A percentile compares a stretch with the other conserved stretches of the same genome.
Conservation (phyloP, 2,888 invertebrate species). For the Elysia crispata region DNA sequence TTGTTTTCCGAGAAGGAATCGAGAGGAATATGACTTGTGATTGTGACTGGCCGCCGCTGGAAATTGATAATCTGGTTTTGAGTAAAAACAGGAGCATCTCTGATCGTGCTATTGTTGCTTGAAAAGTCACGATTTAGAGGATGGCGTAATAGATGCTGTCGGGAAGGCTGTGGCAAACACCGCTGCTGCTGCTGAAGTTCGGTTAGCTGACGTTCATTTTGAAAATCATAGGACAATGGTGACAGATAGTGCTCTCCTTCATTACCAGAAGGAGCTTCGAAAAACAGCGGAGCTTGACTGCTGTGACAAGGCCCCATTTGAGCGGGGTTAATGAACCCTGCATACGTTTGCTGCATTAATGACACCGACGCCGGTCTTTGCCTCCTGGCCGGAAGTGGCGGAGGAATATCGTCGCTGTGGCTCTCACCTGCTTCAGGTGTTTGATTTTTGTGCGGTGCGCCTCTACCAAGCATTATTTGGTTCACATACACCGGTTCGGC, state of each 20-base stretch:
- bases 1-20: neutral
- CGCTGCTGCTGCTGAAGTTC: neutral
- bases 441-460: no score
- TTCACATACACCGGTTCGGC: slow-evolving; percentile 37
- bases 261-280: no score
- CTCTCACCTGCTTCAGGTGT: no score
- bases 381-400: neutral
- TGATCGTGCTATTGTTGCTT: neutral
- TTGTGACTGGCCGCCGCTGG: slow-evolving; percentile 2
- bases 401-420: neutral
- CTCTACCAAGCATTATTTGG: slow-evolving; percentile 12
- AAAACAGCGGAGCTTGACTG: no score
- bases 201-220: no score
- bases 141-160: neutral
- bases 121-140: neutral
- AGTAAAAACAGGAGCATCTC: neutral
- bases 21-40: slow-evolving; percentile 14
- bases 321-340: no score
- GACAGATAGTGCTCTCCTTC: no score
- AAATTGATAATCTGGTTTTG: slow-evolving; percentile 27
- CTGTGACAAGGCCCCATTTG: no score
- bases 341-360: neutral
- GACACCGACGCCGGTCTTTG: neutral
- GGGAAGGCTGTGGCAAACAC: neutral
- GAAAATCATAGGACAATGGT: no score